These are phyloP conservation scores for Pandemis heparana DNA, from an alignment of 2,888 invertebrate species.

Conservation along the genomic window DNA sequence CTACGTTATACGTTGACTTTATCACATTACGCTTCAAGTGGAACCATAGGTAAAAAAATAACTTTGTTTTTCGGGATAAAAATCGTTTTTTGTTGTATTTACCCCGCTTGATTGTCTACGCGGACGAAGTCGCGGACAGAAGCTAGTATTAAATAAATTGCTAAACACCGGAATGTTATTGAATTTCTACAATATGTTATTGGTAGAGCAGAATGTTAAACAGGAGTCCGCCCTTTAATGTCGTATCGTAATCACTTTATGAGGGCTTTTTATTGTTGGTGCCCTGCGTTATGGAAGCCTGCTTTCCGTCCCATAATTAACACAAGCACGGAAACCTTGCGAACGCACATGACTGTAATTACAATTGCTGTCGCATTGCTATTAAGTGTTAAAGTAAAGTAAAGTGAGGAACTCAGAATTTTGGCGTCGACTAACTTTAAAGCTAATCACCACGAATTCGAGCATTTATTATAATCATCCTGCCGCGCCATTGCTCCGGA, in stretches of 20 bases:
- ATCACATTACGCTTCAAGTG: background rate
- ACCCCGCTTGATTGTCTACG: too few species aligned
- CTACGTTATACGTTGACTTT: background rate
- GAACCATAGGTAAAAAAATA: background rate
- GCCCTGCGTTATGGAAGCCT: constrained; percentile 5
- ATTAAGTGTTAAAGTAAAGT: background rate
- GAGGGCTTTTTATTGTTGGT: background rate
- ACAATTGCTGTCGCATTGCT: background rate
- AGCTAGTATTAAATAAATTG: background rate
- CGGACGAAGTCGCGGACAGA: too few species aligned
- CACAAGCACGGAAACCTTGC: background rate
- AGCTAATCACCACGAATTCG: background rate
- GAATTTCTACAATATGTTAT: background rate
- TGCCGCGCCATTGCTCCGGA: too few species aligned
- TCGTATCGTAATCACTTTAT: constrained; percentile 1
- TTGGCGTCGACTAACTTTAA: background rate
- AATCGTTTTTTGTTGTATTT: too few species aligned
- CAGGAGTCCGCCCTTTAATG: background rate
- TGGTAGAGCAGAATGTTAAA: background rate
- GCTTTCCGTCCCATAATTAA: background rate
- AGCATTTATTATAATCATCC: too few species aligned
- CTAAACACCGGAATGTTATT: background rate
- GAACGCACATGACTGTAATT: background rate
- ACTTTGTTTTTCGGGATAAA: too few species aligned
- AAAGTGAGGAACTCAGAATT: background rate